Conservation (phyloP, 2,797 vertebrate species). For the Arrhamphus sclerolepis region DNA sequence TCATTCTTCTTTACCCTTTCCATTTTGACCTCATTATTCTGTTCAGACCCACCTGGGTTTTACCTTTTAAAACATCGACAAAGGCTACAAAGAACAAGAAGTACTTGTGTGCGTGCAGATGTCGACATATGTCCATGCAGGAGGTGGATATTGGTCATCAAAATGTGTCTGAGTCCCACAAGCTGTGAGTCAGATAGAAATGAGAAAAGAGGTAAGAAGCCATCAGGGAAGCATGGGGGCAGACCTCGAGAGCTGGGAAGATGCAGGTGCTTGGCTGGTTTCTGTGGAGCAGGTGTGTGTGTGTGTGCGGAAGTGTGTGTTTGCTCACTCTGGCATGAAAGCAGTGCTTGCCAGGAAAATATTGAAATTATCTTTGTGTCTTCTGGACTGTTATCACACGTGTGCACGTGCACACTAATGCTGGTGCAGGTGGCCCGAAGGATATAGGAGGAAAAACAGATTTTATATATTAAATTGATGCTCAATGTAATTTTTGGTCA, state of each 20-base stretch:
- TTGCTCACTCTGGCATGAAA: constrained; percentile 22
- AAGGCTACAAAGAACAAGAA: constrained; percentile 64
- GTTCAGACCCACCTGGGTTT: constrained; percentile 77
- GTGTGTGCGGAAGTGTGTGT: constrained; percentile 24
- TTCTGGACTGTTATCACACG: background rate
- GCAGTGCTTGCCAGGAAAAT: constrained; percentile 64
- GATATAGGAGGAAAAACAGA: constrained; percentile 19
- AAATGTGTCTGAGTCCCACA: constrained; percentile 64
- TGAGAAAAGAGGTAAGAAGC: constrained; percentile 59
- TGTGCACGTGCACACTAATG: background rate
- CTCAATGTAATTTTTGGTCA: no score
- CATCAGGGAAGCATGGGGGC: constrained; percentile 62
- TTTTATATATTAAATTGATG: constrained; percentile 6
- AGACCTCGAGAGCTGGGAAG: constrained; percentile 61
- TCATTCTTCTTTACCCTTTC: constrained; percentile 52
- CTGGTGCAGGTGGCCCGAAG: constrained; percentile 63
- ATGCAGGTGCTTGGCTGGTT: constrained; percentile 80
- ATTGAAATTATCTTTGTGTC: constrained; percentile 37
- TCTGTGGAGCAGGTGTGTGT: constrained; percentile 71
- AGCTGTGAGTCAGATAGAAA: constrained; percentile 69
- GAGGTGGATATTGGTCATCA: constrained; percentile 66
- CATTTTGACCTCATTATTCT: constrained; percentile 79
- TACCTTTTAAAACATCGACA: constrained; percentile 81
- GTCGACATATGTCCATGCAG: constrained; percentile 10
- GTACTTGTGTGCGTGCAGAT: constrained; percentile 10